These are phyloP conservation scores for Corythornis leucogaster DNA, from an alignment of 2,797 vertebrate genomes.

Conservation along the genomic window DNA sequence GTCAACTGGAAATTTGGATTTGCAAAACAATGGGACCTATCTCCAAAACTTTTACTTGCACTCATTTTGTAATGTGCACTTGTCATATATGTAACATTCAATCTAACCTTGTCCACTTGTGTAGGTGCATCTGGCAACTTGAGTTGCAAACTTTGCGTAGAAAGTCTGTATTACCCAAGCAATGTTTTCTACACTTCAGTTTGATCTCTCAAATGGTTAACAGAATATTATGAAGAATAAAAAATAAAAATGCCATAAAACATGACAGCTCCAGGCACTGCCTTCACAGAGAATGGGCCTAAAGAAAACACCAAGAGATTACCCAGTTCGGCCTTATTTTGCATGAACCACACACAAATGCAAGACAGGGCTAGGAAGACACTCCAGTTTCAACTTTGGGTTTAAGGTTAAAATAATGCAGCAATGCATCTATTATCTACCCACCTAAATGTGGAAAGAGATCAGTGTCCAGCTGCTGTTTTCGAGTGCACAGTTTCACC, in stretches of 20 bases:
- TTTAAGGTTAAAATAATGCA: neutral
- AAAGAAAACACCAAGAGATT: neutral
- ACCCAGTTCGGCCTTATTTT: neutral
- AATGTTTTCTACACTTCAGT: neutral
- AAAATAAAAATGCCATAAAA: neutral
- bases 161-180: neutral
- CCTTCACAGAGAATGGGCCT: neutral
- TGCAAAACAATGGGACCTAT: neutral
- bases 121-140: neutral
- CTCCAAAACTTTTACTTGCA: neutral
- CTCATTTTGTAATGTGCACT: neutral
- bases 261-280: neutral
- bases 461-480: conserved; percentile 90
- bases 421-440: neutral
- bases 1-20: neutral
- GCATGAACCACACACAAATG: neutral
- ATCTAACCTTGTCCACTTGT: neutral
- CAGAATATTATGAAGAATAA: neutral
- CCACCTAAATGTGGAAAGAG: conserved; percentile 97
- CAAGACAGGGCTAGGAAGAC: neutral
- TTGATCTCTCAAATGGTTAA: neutral
- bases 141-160: neutral
- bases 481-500: conserved; percentile 93
- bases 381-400: neutral
- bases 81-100: neutral